Conservation (phyloP, 37 sponge, comb jelly and placozoan genomes). For the Tethya wilhelma region DNA sequence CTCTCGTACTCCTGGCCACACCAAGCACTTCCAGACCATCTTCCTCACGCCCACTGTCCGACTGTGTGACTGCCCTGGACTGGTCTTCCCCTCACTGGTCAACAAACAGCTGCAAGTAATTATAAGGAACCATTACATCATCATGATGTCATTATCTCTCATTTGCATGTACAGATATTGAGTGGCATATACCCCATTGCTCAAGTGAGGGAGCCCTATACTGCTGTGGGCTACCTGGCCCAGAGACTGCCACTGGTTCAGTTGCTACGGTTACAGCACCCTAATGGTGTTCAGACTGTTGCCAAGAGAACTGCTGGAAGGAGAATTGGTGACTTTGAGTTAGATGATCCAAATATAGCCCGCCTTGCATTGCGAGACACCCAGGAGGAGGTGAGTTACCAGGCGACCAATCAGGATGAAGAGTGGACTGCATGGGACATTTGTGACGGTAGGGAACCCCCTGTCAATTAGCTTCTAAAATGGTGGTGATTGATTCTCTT, state of each 20-base stretch:
- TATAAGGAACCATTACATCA: not conserved
- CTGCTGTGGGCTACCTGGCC: slow-evolving; percentile 91
- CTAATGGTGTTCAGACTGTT: slow-evolving; percentile 16
- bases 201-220: slow-evolving; percentile 96
- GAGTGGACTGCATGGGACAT: slow-evolving; percentile 93
- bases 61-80: slow-evolving; percentile 98
- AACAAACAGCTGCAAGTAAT: slow-evolving; percentile 92
- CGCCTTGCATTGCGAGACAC: not conserved
- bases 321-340: not conserved
- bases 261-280: slow-evolving; percentile 75
- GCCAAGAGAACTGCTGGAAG: not conserved
- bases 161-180: slow-evolving; percentile 52
- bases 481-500: not conserved
- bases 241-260: slow-evolving; percentile 76
- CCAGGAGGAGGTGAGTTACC: not conserved
- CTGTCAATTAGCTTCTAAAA: not conserved
- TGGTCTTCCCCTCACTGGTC: slow-evolving; percentile 93
- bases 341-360: not conserved
- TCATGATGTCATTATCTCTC: not conserved
- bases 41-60: slow-evolving; percentile 82
- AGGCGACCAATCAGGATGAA: not conserved
- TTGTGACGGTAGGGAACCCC: slow-evolving; percentile 75
- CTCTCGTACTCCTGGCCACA: slow-evolving; percentile 97
- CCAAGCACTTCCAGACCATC: slow-evolving; percentile 99
- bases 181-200: slow-evolving; percentile 96